Evolutionary conservation across 2,113 vertebrate species (phyloP).

Genomic region (Pluvialis apricaria): DNA sequence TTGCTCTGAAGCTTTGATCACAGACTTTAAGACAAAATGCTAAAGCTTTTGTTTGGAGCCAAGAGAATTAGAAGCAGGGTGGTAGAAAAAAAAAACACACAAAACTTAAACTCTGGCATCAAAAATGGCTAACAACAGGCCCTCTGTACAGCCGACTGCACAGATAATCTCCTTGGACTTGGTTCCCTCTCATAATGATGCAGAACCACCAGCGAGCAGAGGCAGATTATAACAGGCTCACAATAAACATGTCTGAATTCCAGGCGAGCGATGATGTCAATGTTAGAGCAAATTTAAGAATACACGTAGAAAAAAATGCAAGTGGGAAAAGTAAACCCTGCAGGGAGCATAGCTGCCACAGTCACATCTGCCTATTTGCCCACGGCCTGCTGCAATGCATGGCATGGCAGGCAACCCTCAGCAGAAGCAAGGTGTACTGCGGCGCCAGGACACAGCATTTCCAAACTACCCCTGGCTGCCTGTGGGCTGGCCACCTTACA

Average conservation of each 20-base stretch:
- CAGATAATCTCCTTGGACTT: neutral
- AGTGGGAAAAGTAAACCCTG: neutral
- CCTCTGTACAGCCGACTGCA: neutral
- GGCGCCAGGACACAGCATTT: neutral
- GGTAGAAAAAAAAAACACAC: neutral
- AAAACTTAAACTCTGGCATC: neutral
- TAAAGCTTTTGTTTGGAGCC: neutral
- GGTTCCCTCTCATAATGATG: neutral
- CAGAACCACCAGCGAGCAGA: neutral
- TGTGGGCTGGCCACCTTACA: neutral
- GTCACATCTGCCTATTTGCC: no score
- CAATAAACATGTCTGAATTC: neutral
- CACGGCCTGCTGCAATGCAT: neutral
- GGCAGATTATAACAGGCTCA: neutral
- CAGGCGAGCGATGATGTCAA: neutral
- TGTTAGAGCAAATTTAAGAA: neutral
- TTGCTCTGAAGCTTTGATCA: neutral
- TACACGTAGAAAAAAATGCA: neutral
- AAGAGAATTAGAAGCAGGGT: neutral
- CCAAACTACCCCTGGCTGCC: neutral
- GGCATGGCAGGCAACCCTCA: neutral
- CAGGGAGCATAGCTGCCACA: neutral
- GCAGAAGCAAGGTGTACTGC: neutral
- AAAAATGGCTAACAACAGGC: neutral
- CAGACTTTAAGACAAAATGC: neutral